These are phyloP conservation scores for Callocephalon fimbriatum DNA, from an alignment of 2,113 vertebrate genomes.

Conservation along the genomic window DNA sequence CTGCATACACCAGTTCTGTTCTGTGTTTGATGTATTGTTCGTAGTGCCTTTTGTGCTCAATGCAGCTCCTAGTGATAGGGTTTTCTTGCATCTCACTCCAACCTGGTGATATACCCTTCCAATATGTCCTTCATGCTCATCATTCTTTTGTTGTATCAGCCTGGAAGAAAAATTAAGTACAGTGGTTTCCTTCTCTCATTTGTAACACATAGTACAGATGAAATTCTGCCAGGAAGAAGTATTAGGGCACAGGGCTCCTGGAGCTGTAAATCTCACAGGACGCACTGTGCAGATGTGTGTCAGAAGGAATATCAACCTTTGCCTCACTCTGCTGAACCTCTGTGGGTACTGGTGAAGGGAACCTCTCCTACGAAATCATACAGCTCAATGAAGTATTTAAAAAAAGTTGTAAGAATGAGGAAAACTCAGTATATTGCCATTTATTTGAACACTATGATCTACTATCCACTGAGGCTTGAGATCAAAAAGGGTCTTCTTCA, in stretches of 20 bases:
- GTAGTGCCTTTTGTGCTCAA: neutral
- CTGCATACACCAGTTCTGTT: neutral
- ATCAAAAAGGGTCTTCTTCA: neutral
- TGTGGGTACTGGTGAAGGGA: neutral
- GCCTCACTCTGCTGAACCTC: neutral
- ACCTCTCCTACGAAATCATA: neutral
- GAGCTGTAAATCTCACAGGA: constrained; percentile 16
- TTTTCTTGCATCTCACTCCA: neutral
- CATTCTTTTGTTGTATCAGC: neutral
- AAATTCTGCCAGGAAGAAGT: neutral
- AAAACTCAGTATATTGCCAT: neutral
- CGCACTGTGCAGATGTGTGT: neutral
- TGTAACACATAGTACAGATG: neutral
- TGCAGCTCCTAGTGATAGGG: neutral
- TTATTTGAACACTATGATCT: neutral
- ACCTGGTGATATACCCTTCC: neutral
- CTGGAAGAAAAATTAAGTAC: neutral
- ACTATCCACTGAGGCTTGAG: neutral
- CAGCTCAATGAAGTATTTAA: neutral
- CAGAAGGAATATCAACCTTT: constrained; percentile 7
- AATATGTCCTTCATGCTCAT: neutral
- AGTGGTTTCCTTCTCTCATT: neutral
- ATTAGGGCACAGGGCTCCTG: neutral
- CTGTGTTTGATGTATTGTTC: neutral
- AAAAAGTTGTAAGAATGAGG: neutral